These are phyloP conservation scores for Altica lythri DNA, from an alignment of 2,888 invertebrate species.

Conservation along the genomic window DNA sequence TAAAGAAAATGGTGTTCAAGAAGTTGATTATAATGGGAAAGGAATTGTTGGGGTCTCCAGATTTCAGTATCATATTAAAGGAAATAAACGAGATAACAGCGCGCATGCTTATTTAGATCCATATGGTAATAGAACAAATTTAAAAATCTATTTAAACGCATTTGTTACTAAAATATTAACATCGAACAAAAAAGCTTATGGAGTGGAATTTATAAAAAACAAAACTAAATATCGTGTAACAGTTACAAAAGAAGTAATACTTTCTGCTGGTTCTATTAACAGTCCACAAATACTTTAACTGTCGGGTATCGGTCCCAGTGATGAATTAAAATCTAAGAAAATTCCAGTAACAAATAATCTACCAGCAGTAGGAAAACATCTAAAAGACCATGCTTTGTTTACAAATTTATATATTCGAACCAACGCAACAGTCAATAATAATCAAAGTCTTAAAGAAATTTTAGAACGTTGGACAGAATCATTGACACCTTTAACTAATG, in stretches of 20 bases:
- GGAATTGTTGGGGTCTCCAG: slow-evolving; percentile 16
- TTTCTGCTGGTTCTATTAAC: slow-evolving; percentile 58
- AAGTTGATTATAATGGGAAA: slow-evolving; percentile 25
- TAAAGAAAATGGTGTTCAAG: slow-evolving; percentile 49
- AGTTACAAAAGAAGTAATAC: slow-evolving; percentile 64
- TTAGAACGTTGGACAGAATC: not conserved
- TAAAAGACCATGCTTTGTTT: slow-evolving; percentile 25
- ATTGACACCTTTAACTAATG: slow-evolving; percentile 10
- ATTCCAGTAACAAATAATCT: slow-evolving; percentile 18
- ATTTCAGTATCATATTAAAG: slow-evolving; percentile 25
- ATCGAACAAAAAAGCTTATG: slow-evolving; percentile 7
- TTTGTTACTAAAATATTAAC: slow-evolving; percentile 42
- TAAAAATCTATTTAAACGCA: slow-evolving; percentile 62
- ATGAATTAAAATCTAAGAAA: slow-evolving; percentile 9
- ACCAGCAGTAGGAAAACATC: slow-evolving; percentile 25
- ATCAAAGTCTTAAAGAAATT: slow-evolving; percentile 10
- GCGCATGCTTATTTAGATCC: slow-evolving; percentile 24
- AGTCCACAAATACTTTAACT: slow-evolving; percentile 28
- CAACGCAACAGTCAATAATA: slow-evolving; percentile 8
- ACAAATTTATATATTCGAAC: slow-evolving; percentile 13
- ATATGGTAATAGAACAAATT: slow-evolving; percentile 20
- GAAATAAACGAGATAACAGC: slow-evolving; percentile 18
- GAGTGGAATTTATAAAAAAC: slow-evolving; percentile 53
- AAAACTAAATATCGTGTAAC: slow-evolving; percentile 67
- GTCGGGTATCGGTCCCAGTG: slow-evolving; percentile 30